phyloP scores from a whole-genome alignment of 2,797 vertebrate genomes.

The Danionella dracula region DNA sequence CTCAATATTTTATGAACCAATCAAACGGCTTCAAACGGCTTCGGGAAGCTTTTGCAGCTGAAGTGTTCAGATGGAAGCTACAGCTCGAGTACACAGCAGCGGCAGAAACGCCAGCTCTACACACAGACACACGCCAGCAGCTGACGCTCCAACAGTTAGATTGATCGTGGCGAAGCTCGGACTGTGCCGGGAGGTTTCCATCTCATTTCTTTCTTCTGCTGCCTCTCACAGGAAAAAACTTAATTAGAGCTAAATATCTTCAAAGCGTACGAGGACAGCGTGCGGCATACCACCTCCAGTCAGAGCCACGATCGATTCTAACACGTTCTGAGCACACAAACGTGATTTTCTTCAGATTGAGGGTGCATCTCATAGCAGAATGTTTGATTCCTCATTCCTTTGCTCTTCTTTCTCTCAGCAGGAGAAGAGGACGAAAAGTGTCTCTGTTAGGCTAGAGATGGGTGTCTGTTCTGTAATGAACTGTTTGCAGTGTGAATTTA shows the following conservation, averaged over 20 bases:
- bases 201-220: conserved; percentile 56
- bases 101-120: background rate
- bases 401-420: background rate
- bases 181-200: conserved; percentile 59
- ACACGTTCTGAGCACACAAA: conserved; percentile 52
- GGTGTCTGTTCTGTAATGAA: conserved; percentile 3
- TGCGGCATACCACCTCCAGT: conserved; percentile 53
- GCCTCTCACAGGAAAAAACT: conserved; percentile 62
- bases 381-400: conserved; percentile 3
- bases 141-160: conserved; percentile 49
- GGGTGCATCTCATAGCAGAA: conserved; percentile 6
- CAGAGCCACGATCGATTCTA: conserved; percentile 57
- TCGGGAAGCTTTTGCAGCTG: background rate
- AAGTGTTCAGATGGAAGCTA: background rate
- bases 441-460: background rate
- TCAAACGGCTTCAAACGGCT: background rate
- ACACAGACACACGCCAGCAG: background rate
- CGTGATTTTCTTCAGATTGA: conserved; percentile 42
- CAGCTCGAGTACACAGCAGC: background rate
- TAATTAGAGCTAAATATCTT: conserved; percentile 79
- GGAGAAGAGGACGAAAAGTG: conserved; percentile 6
- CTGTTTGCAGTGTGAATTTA: too few species aligned
- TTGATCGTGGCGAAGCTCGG: conserved; percentile 63
- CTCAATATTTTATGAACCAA: too few species aligned
- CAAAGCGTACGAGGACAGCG: conserved; percentile 56